phyloP scores from a whole-genome alignment of 2,888 invertebrate species.

The Heliconius aoede region DNA sequence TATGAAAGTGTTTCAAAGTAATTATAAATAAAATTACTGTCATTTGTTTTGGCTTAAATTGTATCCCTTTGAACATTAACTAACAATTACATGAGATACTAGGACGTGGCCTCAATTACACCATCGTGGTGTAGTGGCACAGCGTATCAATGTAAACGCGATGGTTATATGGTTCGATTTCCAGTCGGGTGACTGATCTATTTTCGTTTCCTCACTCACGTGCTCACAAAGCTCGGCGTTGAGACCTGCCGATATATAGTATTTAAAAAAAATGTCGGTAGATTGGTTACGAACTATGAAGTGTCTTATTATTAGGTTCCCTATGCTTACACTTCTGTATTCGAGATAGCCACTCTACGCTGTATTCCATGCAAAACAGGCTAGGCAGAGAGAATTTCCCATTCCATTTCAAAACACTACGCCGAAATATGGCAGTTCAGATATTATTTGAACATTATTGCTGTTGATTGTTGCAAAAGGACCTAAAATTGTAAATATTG shows the following conservation, averaged over 20 bases:
- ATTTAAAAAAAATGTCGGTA: too few relatives aligned
- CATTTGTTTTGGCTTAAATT: background rate
- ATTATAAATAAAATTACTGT: constrained; percentile 1
- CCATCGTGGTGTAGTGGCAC: background rate
- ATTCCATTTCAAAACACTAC: too few relatives aligned
- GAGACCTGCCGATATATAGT: background rate
- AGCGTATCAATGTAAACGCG: background rate
- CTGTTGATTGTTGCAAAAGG: too few relatives aligned
- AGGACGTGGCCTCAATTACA: too few relatives aligned
- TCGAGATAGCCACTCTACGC: background rate
- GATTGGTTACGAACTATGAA: too few relatives aligned
- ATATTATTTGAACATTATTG: too few relatives aligned
- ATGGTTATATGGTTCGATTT: background rate
- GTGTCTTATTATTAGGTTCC: too few relatives aligned
- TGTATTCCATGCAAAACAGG: too few relatives aligned
- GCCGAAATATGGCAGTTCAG: too few relatives aligned
- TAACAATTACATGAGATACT: background rate
- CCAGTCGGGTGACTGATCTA: background rate
- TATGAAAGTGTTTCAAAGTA: background rate
- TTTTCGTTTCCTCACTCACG: background rate
- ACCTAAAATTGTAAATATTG: too few relatives aligned
- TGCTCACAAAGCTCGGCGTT: background rate
- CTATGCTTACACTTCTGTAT: too few relatives aligned
- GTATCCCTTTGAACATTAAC: background rate
- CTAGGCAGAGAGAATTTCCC: too few relatives aligned